These are phyloP conservation scores for Microcebus tavaratra DNA, from an alignment of 2,113 vertebrate species.

Conservation along the genomic window DNA sequence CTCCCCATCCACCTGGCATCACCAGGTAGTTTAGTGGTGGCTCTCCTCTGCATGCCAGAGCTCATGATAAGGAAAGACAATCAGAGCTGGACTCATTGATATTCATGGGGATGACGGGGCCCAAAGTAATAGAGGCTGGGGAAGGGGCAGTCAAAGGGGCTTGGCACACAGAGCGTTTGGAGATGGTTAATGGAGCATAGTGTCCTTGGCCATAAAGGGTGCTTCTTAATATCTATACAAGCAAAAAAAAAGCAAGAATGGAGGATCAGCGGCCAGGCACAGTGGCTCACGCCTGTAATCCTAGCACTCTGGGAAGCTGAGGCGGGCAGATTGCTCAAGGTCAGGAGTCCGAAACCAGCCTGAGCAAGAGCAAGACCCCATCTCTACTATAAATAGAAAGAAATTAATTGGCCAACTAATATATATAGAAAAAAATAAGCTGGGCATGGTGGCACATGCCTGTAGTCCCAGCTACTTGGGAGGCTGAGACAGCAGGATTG, in stretches of 20 bases:
- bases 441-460: no score
- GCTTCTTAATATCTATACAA: background rate
- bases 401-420: no score
- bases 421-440: no score
- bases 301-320: no score
- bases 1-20: background rate
- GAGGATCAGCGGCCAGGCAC: background rate
- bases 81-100: background rate
- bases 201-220: background rate
- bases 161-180: background rate
- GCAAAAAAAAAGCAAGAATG: background rate
- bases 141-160: background rate
- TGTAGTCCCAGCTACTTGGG: no score
- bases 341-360: no score
- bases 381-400: no score
- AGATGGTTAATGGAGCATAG: background rate
- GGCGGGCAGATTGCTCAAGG: no score
- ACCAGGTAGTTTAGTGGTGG: background rate
- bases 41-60: conserved; percentile 8
- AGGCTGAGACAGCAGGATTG: no score
- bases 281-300: no score
- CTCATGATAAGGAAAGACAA: background rate
- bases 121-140: background rate
- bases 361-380: no score
- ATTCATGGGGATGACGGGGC: background rate